Percentiles rank a stretch among this genome's conserved stretches.
These are phyloP conservation scores for Autographa gamma DNA, from an alignment of 2,888 invertebrate species.

Conservation along the genomic window DNA sequence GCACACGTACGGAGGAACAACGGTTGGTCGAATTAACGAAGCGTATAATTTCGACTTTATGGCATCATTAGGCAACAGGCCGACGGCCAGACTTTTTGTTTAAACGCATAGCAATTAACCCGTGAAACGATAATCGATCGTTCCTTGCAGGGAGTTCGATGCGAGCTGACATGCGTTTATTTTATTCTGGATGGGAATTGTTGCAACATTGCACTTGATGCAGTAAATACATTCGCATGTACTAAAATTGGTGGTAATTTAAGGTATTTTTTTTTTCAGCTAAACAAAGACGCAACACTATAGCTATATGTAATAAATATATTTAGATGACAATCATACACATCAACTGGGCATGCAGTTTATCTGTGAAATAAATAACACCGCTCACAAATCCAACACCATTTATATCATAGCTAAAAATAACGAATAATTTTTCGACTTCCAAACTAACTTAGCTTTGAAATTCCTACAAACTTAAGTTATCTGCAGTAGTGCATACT, in stretches of 20 bases:
- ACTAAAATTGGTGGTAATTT: not conserved
- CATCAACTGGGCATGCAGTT: too few species aligned
- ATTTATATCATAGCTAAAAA: too few species aligned
- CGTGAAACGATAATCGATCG: constrained; percentile 83
- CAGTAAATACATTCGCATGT: not conserved
- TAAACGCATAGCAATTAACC: constrained; percentile 80
- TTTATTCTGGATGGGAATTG: constrained; percentile 53
- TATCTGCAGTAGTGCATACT: too few species aligned
- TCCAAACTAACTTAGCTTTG: too few species aligned
- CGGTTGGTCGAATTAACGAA: constrained; percentile 76
- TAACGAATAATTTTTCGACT: too few species aligned
- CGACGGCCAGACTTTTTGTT: constrained; percentile 77
- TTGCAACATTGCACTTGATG: constrained; percentile 26
- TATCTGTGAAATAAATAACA: not conserved
- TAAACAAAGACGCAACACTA: too few species aligned
- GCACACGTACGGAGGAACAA: constrained; percentile 64
- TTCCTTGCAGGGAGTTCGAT: constrained; percentile 69
- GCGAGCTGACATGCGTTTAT: constrained; percentile 53
- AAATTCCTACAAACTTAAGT: too few species aligned
- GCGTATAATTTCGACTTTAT: constrained; percentile 85
- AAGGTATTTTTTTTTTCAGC: not conserved
- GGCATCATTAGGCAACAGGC: constrained; percentile 82
- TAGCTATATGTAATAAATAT: too few species aligned
- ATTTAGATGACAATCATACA: too few species aligned
- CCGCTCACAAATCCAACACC: too few species aligned